Percentiles rank a stretch among this genome's conserved stretches.
These are phyloP conservation scores for Poeciliopsis occidentalis DNA, from an alignment of 2,113 vertebrate genomes.

Conservation along the genomic window DNA sequence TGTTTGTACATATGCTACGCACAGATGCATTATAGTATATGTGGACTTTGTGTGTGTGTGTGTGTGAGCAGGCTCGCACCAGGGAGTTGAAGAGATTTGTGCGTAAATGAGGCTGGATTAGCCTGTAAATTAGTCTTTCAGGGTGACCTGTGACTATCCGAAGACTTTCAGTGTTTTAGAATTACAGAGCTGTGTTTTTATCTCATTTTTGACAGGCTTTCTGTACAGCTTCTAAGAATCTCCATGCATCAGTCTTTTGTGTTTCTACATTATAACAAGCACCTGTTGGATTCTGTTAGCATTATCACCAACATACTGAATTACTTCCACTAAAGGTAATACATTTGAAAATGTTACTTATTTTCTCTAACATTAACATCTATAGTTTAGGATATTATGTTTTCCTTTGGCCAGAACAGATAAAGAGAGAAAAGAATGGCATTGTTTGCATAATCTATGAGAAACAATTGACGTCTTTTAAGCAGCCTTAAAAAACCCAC, in stretches of 20 bases:
- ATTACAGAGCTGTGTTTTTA: constrained; percentile 1
- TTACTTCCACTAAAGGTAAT: neutral
- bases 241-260: neutral
- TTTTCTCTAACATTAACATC: neutral
- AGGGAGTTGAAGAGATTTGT: constrained; percentile 24
- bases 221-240: constrained; percentile 8
- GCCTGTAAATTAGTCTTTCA: constrained; percentile 30
- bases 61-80: constrained; percentile 11
- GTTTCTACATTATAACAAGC: neutral
- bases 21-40: neutral
- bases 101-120: constrained; percentile 38
- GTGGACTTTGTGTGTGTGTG: constrained; percentile 1
- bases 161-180: constrained; percentile 9
- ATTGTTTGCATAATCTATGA: neutral
- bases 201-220: constrained; percentile 13
- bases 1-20: neutral
- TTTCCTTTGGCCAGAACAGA: neutral
- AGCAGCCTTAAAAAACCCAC: constrained; percentile 45
- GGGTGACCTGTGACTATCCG: constrained; percentile 28
- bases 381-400: neutral
- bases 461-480: neutral
- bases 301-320: neutral
- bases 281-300: neutral
- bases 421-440: neutral
- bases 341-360: neutral